Evolutionary conservation across 2,888 invertebrate species (phyloP).

Genomic region (Encarsia formosa): DNA sequence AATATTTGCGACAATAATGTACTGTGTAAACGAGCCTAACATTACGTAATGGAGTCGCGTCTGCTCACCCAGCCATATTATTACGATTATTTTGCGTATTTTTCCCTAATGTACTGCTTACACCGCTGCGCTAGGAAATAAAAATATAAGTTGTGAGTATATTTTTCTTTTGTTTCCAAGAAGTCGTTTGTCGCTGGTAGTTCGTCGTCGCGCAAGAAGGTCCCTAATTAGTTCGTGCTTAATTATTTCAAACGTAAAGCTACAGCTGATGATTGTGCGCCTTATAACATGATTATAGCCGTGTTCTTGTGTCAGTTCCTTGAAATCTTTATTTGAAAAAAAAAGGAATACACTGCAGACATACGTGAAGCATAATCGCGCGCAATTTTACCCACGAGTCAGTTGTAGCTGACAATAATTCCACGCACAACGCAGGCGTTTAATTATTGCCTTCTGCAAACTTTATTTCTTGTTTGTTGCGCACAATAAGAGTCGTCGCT

Average conservation of each 20-base stretch:
- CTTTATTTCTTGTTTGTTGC: no score
- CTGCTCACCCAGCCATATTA: background rate
- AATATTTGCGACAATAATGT: slow-evolving; percentile 45
- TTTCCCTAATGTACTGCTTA: no score
- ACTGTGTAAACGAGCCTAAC: slow-evolving; percentile 44
- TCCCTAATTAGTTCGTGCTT: no score
- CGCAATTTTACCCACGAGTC: background rate
- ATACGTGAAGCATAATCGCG: background rate
- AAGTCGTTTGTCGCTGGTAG: no score
- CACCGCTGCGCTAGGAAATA: no score
- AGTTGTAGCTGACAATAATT: background rate
- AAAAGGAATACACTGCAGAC: background rate
- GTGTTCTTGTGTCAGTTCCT: slow-evolving; percentile 10
- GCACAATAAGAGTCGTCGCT: no score
- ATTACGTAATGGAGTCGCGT: slow-evolving; percentile 38
- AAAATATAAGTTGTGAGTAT: no score
- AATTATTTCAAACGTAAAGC: background rate
- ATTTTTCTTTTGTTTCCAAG: no score
- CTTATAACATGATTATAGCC: slow-evolving; percentile 7
- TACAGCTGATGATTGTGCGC: background rate
- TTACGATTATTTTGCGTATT: background rate
- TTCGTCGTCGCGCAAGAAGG: no score
- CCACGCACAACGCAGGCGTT: no score
- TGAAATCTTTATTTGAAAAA: slow-evolving; percentile 16
- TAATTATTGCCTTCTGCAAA: no score